Base-by-base conservation (phyloP, 2,113 vertebrate species). In the Forbesichthys papilliferus region DNA sequence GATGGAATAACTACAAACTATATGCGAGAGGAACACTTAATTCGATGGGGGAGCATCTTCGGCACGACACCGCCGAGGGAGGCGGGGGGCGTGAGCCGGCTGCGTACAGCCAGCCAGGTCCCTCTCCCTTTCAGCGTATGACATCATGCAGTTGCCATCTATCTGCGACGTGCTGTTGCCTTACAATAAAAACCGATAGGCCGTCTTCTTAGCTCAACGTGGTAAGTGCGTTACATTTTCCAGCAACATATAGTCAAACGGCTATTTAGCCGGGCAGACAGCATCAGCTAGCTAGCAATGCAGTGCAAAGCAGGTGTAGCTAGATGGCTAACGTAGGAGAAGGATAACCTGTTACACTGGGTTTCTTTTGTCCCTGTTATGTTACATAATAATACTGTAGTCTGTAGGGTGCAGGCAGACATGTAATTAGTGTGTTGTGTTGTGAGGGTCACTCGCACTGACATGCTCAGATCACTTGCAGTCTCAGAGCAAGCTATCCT, bases 101-200 rank as follows among this genome's bases (percentile, higher is more conserved):
- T 16, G 16, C 16, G 36, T 42, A 8, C 5, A 6, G 36, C 36
- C 36, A 42, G 36, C 36, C 36, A 42, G 36, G 36, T 42, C 14
- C 5, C 34, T 55, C 18, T 52, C 34, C 49, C 36, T 6, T 42
- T 69, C 54, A 69, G 68, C 71, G 66, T 34, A 81, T 86, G 84
- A 85, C 86, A 69, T 86, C 85, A 84, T 82, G 69, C 60, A 36
- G 42, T 65, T 63, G 8, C 51, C 36, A 76, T 58, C 48, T 3
- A 11, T 46, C 77, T 78, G 73, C 75, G 68, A 71, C 79, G 48
- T 78, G 79, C 54, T 73, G 11, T 78, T 64, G 20, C 8, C 54
- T 14, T 11, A 10, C 74, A 46, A 48, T 72, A 56, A 66, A 62
- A 42, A 8, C 36, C 7, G 59, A 56, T 61, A 3, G 46, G 49